These are phyloP conservation scores for Saccostrea glomerata DNA, from an alignment of 1,140 invertebrate genomes.

Conservation along the genomic window DNA sequence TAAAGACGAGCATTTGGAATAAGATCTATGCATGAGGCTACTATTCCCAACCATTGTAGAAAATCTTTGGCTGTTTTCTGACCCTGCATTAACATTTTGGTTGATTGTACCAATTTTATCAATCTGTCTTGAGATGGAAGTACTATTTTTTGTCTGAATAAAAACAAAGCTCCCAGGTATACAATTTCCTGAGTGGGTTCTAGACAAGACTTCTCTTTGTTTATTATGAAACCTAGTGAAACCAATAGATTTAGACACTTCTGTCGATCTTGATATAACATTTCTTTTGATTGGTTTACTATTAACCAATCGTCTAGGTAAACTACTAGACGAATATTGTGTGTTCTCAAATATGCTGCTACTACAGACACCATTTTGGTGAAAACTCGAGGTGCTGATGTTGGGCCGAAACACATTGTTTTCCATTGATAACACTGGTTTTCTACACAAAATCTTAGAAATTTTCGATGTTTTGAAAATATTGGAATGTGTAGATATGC, in stretches of 20 bases:
- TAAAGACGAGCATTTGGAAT: not conserved
- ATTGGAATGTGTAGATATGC: no score
- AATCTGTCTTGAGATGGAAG: slow-evolving; percentile 42
- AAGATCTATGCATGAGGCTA: slow-evolving; percentile 27
- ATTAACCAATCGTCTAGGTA: slow-evolving; percentile 46
- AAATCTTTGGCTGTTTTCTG: slow-evolving; percentile 36
- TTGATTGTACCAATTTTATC: slow-evolving; percentile 14
- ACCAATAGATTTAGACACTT: slow-evolving; percentile 37
- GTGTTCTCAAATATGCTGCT: no score
- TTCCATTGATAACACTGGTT: no score
- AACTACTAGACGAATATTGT: slow-evolving; percentile 40
- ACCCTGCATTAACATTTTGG: not conserved
- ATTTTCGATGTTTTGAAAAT: no score
- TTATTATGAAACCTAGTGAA: slow-evolving; percentile 44
- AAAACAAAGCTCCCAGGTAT: slow-evolving; percentile 43
- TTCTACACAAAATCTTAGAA: no score
- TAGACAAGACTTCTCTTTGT: slow-evolving; percentile 31
- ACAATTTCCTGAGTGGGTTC: slow-evolving; percentile 30
- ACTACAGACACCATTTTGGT: no score
- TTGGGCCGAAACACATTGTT: no score
- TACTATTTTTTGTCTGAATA: slow-evolving; percentile 8
- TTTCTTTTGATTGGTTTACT: slow-evolving; percentile 36
- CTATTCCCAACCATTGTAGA: slow-evolving; percentile 11
- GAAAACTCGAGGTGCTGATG: no score
- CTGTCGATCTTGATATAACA: slow-evolving; percentile 27